Percentiles rank a stretch among this genome's conserved stretches.
phyloP scores from a whole-genome alignment of 2,113 vertebrate genomes.

The Sebastes fasciatus region DNA sequence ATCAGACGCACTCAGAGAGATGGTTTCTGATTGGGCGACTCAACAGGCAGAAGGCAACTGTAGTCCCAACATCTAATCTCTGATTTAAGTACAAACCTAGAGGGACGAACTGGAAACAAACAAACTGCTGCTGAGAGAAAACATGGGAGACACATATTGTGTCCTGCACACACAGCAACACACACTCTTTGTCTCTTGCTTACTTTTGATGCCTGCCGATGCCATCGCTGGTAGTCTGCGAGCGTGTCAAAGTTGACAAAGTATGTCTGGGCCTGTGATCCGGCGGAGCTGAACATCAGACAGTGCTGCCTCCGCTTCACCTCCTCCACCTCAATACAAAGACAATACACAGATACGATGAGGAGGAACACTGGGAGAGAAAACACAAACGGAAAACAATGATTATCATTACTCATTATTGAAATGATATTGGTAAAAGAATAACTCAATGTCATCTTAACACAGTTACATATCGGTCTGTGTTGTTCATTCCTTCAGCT shows the following conservation, averaged over 20 bases:
- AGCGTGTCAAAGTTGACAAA: conserved; percentile 93
- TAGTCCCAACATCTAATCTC: conserved; percentile 5
- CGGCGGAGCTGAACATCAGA: conserved; percentile 93
- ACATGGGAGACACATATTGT: conserved; percentile 10
- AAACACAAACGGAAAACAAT: background rate
- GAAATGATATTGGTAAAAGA: background rate
- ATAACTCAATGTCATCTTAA: background rate
- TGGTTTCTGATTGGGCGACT: conserved; percentile 9
- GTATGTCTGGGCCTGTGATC: conserved; percentile 93
- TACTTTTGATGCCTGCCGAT: conserved; percentile 95
- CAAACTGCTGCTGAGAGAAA: conserved; percentile 15
- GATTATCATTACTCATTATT: background rate
- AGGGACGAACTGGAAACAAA: conserved; percentile 24
- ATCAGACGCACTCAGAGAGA: conserved; percentile 33
- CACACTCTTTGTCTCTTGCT: conserved; percentile 55
- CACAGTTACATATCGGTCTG: background rate
- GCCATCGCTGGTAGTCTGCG: conserved; percentile 93
- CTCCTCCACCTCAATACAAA: conserved; percentile 89
- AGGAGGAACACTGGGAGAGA: conserved; percentile 3
- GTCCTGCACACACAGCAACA: conserved; percentile 14
- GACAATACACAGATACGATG: conserved; percentile 8
- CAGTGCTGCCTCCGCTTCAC: conserved; percentile 91
- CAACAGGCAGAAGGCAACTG: conserved; percentile 17
- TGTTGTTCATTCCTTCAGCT: background rate
- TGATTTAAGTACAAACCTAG: conserved; percentile 20